Evolutionary conservation across 2,888 invertebrate species (phyloP).

Genomic region (Troglohyphantes excavatus): DNA sequence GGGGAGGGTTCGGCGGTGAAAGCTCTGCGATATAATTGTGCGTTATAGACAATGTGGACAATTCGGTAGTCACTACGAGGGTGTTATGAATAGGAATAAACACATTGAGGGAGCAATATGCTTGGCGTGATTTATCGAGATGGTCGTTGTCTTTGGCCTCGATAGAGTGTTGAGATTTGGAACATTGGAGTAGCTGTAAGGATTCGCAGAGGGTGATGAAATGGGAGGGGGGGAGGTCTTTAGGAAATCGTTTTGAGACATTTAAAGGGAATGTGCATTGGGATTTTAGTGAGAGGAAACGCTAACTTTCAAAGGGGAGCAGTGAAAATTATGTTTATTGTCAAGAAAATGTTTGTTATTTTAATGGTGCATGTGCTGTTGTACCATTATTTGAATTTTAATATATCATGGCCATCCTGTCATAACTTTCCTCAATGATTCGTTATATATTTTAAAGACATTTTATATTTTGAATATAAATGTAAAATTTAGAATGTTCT

Average conservation of each 20-base stretch:
- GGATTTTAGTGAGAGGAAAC: background rate
- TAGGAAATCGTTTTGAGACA: background rate
- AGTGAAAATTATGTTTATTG: no score
- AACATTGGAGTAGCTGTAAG: background rate
- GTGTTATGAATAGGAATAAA: conserved; percentile 32
- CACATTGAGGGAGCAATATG: conserved; percentile 7
- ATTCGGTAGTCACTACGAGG: background rate
- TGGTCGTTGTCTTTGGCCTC: conserved; percentile 13
- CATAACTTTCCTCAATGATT: no score
- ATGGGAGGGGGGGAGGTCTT: background rate
- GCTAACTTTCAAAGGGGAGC: no score
- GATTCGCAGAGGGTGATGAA: background rate
- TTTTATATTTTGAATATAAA: no score
- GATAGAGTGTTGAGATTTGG: background rate
- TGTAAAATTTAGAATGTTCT: no score
- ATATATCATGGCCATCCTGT: no score
- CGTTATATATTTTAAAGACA: no score
- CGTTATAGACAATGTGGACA: background rate
- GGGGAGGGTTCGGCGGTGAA: background rate
- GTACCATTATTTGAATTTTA: no score
- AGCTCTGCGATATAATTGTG: conserved; percentile 22
- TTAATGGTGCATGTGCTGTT: no score
- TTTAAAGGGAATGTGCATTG: background rate
- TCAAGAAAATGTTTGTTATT: no score
- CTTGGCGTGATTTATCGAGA: conserved; percentile 29